Evolutionary conservation across 2,113 vertebrate species (phyloP).

Genomic region (Rhinichthys klamathensis): DNA sequence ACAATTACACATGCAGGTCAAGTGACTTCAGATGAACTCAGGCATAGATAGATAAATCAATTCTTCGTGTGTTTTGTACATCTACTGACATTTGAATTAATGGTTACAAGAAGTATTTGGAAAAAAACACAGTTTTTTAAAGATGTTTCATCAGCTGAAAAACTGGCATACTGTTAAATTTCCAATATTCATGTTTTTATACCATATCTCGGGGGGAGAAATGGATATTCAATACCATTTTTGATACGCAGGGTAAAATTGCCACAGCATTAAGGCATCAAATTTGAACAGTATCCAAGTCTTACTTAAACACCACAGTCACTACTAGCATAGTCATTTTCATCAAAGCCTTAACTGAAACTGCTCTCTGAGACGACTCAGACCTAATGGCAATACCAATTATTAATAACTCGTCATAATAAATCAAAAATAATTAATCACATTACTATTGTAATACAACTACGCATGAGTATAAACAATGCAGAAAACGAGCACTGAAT

Average conservation of each 20-base stretch:
- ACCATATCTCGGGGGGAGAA: no score
- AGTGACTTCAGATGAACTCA: background rate
- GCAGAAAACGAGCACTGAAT: background rate
- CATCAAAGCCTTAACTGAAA: background rate
- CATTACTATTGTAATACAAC: background rate
- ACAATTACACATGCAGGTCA: background rate
- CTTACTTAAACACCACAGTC: background rate
- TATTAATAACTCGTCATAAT: no score
- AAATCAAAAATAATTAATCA: no score
- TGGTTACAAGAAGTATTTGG: background rate
- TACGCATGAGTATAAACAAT: background rate
- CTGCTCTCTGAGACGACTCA: background rate
- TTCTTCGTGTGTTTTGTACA: background rate
- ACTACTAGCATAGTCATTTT: background rate
- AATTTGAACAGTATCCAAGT: background rate
- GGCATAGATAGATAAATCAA: background rate
- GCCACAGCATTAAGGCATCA: no score
- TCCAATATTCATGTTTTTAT: background rate
- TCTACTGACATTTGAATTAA: background rate
- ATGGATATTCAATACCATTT: no score
- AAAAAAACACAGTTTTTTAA: background rate
- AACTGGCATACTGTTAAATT: background rate
- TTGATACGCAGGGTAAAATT: no score
- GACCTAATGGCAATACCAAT: no score
- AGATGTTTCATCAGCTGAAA: background rate